phyloP scores from a whole-genome alignment of 2,113 vertebrate genomes.

The Dunckerocampus dactyliophorus region DNA sequence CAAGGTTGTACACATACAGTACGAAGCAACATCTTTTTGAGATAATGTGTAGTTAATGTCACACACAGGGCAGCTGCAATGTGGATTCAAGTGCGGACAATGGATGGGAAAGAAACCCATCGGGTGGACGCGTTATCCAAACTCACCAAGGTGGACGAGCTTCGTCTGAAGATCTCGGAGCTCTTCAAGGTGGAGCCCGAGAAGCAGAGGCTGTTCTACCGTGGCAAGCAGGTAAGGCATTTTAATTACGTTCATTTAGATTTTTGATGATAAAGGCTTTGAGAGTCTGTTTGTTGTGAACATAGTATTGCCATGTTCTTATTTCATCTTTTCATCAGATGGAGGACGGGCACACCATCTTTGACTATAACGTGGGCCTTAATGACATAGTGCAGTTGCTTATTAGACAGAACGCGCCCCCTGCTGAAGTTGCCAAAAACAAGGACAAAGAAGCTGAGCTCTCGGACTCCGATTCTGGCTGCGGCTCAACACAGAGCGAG shows the following conservation, averaged over 20 bases:
- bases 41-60: conserved; percentile 6
- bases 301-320: neutral
- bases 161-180: conserved; percentile 82
- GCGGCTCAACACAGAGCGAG: conserved; percentile 87
- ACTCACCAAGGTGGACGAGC: conserved; percentile 89
- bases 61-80: conserved; percentile 76
- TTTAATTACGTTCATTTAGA: too few relatives aligned
- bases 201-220: conserved; percentile 88
- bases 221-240: conserved; percentile 88
- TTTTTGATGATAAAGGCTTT: neutral
- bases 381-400: conserved; percentile 94
- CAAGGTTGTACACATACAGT: neutral
- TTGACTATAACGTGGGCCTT: conserved; percentile 89
- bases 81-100: conserved; percentile 98
- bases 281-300: neutral
- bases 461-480: conserved; percentile 91
- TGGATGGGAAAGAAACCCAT: conserved; percentile 90
- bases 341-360: conserved; percentile 94
- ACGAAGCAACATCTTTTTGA: neutral
- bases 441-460: conserved; percentile 88
- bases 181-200: conserved; percentile 84
- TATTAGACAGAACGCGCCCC: conserved; percentile 74
- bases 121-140: conserved; percentile 89
- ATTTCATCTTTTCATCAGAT: conserved; percentile 70
- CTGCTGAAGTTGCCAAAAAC: conserved; percentile 42